Percentiles rank a stretch among this genome's conserved stretches.
Conservation (phyloP, 2,888 invertebrate genomes). For the Heliconius cydno region DNA sequence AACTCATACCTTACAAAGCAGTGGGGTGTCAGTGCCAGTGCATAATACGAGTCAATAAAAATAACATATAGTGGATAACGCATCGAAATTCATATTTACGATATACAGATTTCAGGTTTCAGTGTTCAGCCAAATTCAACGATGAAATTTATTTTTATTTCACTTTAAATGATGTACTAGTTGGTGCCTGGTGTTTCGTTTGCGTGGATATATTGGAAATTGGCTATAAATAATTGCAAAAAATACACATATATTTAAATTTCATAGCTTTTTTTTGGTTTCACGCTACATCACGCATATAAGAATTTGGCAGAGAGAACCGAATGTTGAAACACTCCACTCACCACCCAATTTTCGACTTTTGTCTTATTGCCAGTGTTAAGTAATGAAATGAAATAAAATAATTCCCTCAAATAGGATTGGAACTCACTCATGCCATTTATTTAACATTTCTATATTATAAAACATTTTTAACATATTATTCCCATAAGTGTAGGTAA, state of each 20-base stretch:
- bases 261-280: no score
- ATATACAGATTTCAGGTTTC: slow-evolving; percentile 19
- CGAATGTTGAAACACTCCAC: no score
- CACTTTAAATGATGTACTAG: neutral
- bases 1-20: slow-evolving; percentile 13
- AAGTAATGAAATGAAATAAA: neutral
- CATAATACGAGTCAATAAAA: slow-evolving; percentile 44
- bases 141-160: neutral
- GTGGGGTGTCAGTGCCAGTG: slow-evolving; percentile 35
- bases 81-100: slow-evolving; percentile 40
- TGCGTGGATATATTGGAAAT: neutral
- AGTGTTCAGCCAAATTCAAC: slow-evolving; percentile 10
- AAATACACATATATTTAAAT: no score
- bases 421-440: neutral
- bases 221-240: no score
- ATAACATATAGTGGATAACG: slow-evolving; percentile 40
- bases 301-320: no score
- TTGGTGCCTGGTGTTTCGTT: neutral
- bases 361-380: neutral
- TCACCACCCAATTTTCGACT: no score
- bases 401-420: neutral
- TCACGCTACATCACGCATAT: no score
- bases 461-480: neutral
- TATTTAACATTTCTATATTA: neutral
- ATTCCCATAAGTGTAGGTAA: neutral